Evolutionary conservation across 2,888 invertebrate species (phyloP), one percentile per base, ranked within the genome.

Genomic region (Pelosia muscerda): DNA sequence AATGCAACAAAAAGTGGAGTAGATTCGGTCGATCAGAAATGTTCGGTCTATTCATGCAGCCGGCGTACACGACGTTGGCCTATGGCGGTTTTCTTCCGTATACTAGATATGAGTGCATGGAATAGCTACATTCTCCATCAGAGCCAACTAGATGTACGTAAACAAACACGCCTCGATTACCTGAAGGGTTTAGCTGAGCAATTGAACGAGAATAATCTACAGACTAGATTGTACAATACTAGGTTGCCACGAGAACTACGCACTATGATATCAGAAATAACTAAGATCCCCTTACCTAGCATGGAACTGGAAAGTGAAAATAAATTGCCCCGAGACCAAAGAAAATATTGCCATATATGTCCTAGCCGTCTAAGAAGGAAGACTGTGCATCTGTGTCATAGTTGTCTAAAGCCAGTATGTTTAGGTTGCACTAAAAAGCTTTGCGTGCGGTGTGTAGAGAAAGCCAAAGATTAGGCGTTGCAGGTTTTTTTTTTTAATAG

Each of bases 281-380:
- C 55, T 55, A 19, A 49, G 19, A 19, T 49, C 19, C 19, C 42
- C 15, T 49, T 19, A 49, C 53, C 60, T 25, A 42, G n/a, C 34
- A 62, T 26, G 13, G 26, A 62, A 60, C 55, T 34, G 49, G 62
- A 63, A 42, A 53, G 26, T 53, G 58, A 63, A 38, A 49, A 67
- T 55, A 67, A 66, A 57, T 42, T 66, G 53, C 62, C 67, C 15
- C 54, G 63, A 57, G 57, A 61, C 56, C 61, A 66, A 62, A 66
- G 62, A 62, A 61, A 62, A 66, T 66, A 57, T 56, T 66, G 62
- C 55, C 55, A 66, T 62, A 53, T 62, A 62, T 66, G 66, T 56
- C 66, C 61, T 38, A 34, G 34, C 53, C 61, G 62, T 54, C 55
- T 62, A 66, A 66, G 34, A 61, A 66, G 61, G 38, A 66, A 66